Evolutionary conservation across 1,140 invertebrate species (phyloP).

Genomic region (Megalopta genalis): DNA sequence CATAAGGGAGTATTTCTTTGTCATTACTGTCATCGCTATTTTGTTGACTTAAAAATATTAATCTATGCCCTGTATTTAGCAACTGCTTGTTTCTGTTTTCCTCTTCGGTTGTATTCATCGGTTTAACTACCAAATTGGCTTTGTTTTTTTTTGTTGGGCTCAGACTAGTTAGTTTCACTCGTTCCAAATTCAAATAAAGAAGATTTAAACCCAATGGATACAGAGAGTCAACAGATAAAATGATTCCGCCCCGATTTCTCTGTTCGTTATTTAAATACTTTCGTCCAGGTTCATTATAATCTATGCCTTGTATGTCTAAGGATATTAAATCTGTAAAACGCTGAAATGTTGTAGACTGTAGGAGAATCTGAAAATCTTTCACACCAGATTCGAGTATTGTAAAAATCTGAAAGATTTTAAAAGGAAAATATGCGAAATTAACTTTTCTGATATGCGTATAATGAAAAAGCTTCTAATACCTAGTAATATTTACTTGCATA

Average conservation of each 20-base stretch:
- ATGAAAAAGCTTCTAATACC: background rate
- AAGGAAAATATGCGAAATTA: background rate
- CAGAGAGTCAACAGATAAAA: conserved; percentile 70
- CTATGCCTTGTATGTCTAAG: conserved; percentile 83
- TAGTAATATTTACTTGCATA: conserved; percentile 78
- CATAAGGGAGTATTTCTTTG: conserved; percentile 83
- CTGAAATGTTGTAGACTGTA: conserved; percentile 80
- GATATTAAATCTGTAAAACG: conserved; percentile 81
- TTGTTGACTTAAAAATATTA: conserved; percentile 75
- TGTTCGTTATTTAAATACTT: conserved; percentile 33
- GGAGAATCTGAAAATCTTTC: conserved; percentile 70
- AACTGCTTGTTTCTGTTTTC: conserved; percentile 11
- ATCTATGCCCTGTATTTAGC: conserved; percentile 66
- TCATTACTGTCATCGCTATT: conserved; percentile 72
- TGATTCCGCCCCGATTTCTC: conserved; percentile 61
- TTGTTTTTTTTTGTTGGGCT: conserved; percentile 66
- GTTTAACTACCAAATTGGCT: conserved; percentile 73
- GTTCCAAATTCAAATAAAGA: conserved; percentile 73
- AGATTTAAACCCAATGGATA: conserved; percentile 69
- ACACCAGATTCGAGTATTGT: conserved; percentile 80
- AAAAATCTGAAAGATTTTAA: conserved; percentile 75
- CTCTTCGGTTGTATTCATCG: conserved; percentile 61
- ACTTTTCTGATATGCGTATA: background rate
- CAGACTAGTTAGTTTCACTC: conserved; percentile 69
- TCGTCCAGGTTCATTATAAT: conserved; percentile 54